Evolutionary conservation across 64 coral and sea anemone genomes (phyloP).

Genomic region (Stylophora pistillata): DNA sequence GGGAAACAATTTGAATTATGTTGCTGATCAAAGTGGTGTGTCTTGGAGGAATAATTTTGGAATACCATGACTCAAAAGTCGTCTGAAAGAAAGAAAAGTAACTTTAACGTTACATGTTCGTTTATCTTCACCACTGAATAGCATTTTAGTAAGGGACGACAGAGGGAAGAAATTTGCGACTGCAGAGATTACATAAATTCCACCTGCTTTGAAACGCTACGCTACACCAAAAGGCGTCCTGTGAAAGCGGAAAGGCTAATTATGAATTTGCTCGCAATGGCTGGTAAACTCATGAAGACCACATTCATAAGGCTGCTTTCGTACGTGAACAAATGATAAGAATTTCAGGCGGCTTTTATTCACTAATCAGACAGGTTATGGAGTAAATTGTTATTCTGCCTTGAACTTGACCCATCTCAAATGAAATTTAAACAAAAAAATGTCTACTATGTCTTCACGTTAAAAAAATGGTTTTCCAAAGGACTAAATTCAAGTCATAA

Average conservation of each 20-base stretch:
- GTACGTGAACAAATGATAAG: background rate
- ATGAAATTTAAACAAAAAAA: no score
- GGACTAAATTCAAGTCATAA: no score
- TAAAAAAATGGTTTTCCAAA: no score
- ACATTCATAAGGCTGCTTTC: background rate
- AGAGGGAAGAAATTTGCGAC: background rate
- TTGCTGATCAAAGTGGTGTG: no score
- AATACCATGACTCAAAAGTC: no score
- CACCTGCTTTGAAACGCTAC: background rate
- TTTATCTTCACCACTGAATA: background rate
- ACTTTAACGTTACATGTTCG: background rate
- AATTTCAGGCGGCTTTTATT: background rate
- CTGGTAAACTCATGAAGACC: background rate
- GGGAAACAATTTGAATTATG: no score
- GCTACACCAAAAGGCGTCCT: background rate
- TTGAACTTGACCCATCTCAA: no score
- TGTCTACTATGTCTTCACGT: no score
- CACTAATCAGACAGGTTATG: background rate
- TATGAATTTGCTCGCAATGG: background rate
- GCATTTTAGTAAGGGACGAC: background rate
- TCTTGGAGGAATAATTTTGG: no score
- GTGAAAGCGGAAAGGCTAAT: conserved; percentile 2
- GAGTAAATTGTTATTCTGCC: no score
- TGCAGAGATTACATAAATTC: background rate
- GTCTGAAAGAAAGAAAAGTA: no score